Evolutionary conservation across 2,113 vertebrate genomes (phyloP).

Genomic region (Vulpes vulpes): DNA sequence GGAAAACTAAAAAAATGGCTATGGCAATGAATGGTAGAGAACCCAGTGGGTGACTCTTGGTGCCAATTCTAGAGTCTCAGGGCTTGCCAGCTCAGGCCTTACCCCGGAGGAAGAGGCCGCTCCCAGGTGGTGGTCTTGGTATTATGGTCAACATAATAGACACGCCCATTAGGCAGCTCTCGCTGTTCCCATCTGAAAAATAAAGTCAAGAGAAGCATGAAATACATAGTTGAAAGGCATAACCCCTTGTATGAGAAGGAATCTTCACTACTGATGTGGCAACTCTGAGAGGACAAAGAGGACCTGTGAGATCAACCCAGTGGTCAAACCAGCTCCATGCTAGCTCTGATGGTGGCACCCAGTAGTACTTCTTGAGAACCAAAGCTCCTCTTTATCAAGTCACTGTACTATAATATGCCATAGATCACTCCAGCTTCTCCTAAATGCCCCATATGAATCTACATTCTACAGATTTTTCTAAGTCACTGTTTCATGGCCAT

Average conservation of each 20-base stretch:
- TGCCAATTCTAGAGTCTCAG: not conserved
- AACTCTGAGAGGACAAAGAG: not conserved
- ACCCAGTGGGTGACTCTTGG: not conserved
- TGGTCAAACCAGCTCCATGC: not conserved
- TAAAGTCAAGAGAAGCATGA: slow-evolving; percentile 23
- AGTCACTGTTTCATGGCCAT: not conserved
- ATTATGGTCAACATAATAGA: slow-evolving; percentile 99
- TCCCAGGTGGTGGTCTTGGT: slow-evolving; percentile 99
- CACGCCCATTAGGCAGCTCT: slow-evolving; percentile 95
- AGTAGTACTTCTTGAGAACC: not conserved
- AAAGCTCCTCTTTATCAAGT: not conserved
- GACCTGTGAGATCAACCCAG: not conserved
- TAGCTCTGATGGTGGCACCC: not conserved
- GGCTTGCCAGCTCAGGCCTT: slow-evolving; percentile 64
- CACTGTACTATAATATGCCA: not conserved
- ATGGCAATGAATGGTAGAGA: not conserved
- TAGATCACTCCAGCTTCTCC: not conserved
- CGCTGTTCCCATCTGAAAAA: slow-evolving; percentile 96
- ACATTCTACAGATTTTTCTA: not conserved
- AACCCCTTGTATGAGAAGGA: not conserved
- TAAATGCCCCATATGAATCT: not conserved
- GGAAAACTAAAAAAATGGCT: not conserved
- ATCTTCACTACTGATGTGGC: rapidly evolving
- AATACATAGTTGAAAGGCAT: not conserved
- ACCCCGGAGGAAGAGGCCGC: slow-evolving; percentile 97